A percentile compares a stretch with the other conserved stretches of the same genome.
phyloP scores from a whole-genome alignment of 53 echinoderm and acorn worm genomes.

The Holothuria scabra region DNA sequence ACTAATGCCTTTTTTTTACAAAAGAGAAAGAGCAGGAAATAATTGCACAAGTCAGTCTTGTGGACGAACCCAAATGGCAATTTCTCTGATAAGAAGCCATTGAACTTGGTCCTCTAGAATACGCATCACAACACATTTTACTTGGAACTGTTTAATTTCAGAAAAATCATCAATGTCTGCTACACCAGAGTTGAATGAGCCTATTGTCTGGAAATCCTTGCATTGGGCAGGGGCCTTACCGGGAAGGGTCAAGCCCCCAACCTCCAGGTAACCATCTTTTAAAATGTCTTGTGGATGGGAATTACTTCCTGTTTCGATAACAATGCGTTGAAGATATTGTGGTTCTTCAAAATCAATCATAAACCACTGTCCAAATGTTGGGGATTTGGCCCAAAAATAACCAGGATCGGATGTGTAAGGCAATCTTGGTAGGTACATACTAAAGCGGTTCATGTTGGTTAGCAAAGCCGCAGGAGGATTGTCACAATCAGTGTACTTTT shows the following conservation, averaged over 20 bases:
- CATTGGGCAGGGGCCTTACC: conserved; percentile 48
- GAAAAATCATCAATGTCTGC: conserved; percentile 65
- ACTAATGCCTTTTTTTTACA: background rate
- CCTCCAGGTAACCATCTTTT: conserved; percentile 65
- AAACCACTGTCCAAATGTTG: conserved; percentile 62
- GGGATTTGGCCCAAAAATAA: conserved; percentile 87
- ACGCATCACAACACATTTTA: conserved; percentile 71
- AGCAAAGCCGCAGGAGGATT: conserved; percentile 84
- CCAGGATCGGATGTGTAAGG: conserved; percentile 83
- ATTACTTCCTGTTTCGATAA: conserved; percentile 74
- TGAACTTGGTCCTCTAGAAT: conserved; percentile 69
- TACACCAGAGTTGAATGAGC: conserved; percentile 61
- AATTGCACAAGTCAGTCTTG: background rate
- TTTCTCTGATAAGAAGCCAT: conserved; percentile 82
- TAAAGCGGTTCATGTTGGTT: conserved; percentile 84
- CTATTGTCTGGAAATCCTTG: conserved; percentile 64
- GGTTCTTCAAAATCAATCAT: conserved; percentile 78
- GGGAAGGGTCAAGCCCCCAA: conserved; percentile 46
- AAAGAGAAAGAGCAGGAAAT: background rate
- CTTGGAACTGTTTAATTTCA: conserved; percentile 39
- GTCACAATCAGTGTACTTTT: conserved; percentile 63
- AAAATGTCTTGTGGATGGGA: conserved; percentile 76
- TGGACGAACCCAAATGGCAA: conserved; percentile 77
- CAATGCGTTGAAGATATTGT: conserved; percentile 61
- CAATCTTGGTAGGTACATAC: conserved; percentile 80